Evolutionary conservation across 2,888 invertebrate genomes (phyloP).

Genomic region (Antheraea assamensis): DNA sequence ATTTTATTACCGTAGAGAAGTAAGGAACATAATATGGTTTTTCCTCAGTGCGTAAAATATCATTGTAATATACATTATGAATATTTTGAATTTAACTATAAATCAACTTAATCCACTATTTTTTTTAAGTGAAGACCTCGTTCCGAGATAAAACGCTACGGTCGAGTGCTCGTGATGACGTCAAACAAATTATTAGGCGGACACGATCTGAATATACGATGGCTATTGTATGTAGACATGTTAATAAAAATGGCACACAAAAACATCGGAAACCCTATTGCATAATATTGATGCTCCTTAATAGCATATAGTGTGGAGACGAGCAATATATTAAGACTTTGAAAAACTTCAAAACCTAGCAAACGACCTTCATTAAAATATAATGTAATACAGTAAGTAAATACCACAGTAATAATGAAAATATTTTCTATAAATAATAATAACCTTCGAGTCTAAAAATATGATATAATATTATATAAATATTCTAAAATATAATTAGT

Average conservation of each 20-base stretch:
- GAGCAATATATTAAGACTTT: background rate
- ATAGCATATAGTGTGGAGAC: background rate
- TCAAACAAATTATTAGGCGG: conserved; percentile 24
- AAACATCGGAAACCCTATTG: conserved; percentile 18
- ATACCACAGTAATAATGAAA: background rate
- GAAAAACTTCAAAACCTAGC: background rate
- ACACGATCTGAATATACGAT: conserved; percentile 23
- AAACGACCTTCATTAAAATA: background rate
- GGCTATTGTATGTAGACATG: conserved; percentile 18
- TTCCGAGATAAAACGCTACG: conserved; percentile 14
- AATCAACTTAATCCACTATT: background rate
- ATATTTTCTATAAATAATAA: background rate
- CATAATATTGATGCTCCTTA: conserved; percentile 6
- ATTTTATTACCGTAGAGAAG: background rate
- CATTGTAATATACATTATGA: too few relatives aligned
- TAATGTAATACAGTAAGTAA: background rate
- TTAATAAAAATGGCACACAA: conserved; percentile 22
- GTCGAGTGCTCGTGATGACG: conserved; percentile 16
- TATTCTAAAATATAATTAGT: too few relatives aligned
- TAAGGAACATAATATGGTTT: background rate
- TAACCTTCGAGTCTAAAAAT: background rate
- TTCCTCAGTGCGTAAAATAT: background rate
- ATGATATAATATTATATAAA: too few relatives aligned
- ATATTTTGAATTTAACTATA: background rate
- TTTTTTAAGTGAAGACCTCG: conserved; percentile 17